Evolutionary conservation across 2,113 vertebrate species (phyloP).

Genomic region (Brachyhypopomus occidentalis): DNA sequence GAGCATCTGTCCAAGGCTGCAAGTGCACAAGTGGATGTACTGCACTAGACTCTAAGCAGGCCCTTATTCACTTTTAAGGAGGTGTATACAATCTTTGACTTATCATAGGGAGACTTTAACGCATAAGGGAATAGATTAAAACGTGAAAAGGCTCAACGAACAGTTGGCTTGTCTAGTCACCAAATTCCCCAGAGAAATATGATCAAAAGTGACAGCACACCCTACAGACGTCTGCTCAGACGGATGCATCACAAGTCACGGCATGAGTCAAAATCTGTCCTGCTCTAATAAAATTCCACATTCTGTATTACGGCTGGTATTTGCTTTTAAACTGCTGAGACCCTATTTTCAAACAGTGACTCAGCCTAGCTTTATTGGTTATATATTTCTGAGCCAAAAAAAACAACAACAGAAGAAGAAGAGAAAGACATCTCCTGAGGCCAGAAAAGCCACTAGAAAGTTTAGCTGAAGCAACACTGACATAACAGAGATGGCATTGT

Average conservation of each 20-base stretch:
- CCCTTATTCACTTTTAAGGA: too few relatives aligned
- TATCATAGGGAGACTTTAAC: too few relatives aligned
- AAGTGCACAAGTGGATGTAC: too few relatives aligned
- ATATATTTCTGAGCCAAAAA: constrained; percentile 13
- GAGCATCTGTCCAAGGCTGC: background rate
- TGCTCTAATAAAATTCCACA: background rate
- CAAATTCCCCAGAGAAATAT: background rate
- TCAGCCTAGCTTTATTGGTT: constrained; percentile 31
- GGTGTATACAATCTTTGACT: too few relatives aligned
- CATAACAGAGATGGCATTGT: constrained; percentile 14
- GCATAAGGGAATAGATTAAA: too few relatives aligned
- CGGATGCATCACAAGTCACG: background rate
- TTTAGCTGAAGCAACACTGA: constrained; percentile 32
- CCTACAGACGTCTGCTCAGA: background rate
- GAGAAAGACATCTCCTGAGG: background rate
- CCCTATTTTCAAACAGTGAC: background rate
- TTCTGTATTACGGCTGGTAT: background rate
- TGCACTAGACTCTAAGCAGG: too few relatives aligned
- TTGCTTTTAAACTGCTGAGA: background rate
- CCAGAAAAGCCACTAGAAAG: constrained; percentile 29
- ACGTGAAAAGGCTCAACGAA: too few relatives aligned
- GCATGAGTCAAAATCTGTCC: background rate
- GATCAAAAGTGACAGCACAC: background rate
- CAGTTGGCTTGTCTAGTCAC: background rate
- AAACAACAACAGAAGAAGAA: background rate